phyloP scores from a whole-genome alignment of 2,113 vertebrate species.

The Xiphias gladius region DNA sequence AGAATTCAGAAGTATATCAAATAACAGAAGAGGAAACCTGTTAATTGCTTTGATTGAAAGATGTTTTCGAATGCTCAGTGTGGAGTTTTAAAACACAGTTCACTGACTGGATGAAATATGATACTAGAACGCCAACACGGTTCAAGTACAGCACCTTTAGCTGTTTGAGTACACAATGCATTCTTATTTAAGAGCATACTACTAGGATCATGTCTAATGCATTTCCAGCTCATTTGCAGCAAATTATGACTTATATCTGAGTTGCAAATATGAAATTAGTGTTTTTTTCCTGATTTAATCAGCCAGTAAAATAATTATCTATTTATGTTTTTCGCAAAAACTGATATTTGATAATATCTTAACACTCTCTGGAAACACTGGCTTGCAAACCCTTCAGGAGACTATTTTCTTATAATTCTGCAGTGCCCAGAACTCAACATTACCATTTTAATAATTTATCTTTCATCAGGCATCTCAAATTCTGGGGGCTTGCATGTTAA shows the following conservation, averaged over 20 bases:
- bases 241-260: slow-evolving; percentile 17
- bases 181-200: background rate
- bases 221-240: slow-evolving; percentile 14
- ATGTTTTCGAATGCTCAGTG: slow-evolving; percentile 41
- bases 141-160: background rate
- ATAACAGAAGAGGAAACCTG: slow-evolving; percentile 50
- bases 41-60: slow-evolving; percentile 55
- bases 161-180: background rate
- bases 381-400: slow-evolving; percentile 21
- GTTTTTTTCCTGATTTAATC: slow-evolving; percentile 2
- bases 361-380: slow-evolving; percentile 39
- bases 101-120: slow-evolving; percentile 35
- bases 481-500: slow-evolving; percentile 47
- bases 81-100: slow-evolving; percentile 7
- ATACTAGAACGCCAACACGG: slow-evolving; percentile 1
- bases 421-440: slow-evolving; percentile 43
- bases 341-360: slow-evolving; percentile 45
- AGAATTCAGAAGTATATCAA: slow-evolving; percentile 35
- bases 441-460: slow-evolving; percentile 62
- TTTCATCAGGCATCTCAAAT: slow-evolving; percentile 61
- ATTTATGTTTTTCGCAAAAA: slow-evolving; percentile 15
- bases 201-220: background rate
- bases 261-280: slow-evolving; percentile 4
- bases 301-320: slow-evolving; percentile 19
- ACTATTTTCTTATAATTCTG: slow-evolving; percentile 28